Conservation (phyloP, 92 coral and sea anemone genomes). For the Anthopleura xanthogrammica region DNA sequence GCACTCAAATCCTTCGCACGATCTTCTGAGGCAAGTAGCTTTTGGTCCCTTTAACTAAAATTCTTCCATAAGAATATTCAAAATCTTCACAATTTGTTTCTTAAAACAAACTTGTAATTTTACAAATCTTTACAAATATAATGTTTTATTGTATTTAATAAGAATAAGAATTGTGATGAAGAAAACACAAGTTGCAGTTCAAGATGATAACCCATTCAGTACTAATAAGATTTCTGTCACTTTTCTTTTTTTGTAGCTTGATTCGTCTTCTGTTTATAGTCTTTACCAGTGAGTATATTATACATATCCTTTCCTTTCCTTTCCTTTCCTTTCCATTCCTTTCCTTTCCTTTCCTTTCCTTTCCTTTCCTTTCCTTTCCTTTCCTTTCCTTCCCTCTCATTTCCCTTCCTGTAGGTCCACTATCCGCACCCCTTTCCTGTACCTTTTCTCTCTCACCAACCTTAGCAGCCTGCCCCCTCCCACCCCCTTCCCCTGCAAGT, state of each 20-base stretch:
- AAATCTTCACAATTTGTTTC: too few species aligned
- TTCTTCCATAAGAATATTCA: too few species aligned
- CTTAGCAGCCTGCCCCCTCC: not conserved
- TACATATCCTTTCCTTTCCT: not conserved
- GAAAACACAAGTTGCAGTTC: too few species aligned
- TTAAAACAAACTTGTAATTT: too few species aligned
- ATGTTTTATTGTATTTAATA: too few species aligned
- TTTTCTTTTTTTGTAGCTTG: constrained; percentile 50
- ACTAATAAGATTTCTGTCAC: not conserved
- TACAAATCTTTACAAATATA: too few species aligned
- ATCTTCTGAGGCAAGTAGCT: constrained; percentile 72
- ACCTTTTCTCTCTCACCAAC: not conserved
- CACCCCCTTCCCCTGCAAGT: too few species aligned
- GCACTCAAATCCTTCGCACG: constrained; percentile 86
- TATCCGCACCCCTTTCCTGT: not conserved
- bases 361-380: not conserved
- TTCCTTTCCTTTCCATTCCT: too few species aligned
- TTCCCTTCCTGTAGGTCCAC: not conserved
- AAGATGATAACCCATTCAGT: too few species aligned
- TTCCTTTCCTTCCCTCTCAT: too few species aligned
- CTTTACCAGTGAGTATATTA: constrained; percentile 79
- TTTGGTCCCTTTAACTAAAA: not conserved
- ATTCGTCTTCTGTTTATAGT: constrained; percentile 79
- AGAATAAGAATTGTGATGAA: too few species aligned
- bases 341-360: too few species aligned